phyloP scores from a whole-genome alignment of 2,888 invertebrate species.

The Cephus nigrinus region DNA sequence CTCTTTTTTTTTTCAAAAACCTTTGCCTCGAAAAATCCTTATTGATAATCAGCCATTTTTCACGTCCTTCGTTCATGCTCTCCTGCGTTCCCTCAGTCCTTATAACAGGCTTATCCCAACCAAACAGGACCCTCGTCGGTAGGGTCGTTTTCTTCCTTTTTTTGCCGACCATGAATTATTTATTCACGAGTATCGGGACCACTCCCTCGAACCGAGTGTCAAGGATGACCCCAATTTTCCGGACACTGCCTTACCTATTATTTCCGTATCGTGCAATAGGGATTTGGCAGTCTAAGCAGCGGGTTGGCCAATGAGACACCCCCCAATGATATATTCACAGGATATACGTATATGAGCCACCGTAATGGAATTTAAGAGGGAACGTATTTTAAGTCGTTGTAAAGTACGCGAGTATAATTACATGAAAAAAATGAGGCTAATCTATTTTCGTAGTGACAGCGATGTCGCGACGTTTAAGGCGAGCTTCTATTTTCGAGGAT shows the following conservation, averaged over 20 bases:
- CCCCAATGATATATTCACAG: neutral
- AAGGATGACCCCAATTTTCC: slow-evolving; percentile 38
- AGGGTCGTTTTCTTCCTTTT: slow-evolving; percentile 10
- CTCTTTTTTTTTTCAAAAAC: slow-evolving; percentile 9
- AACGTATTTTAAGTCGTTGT: neutral
- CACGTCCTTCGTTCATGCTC: slow-evolving; percentile 47
- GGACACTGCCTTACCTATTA: slow-evolving; percentile 3
- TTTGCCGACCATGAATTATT: slow-evolving; percentile 47
- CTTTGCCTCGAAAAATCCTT: slow-evolving; percentile 42
- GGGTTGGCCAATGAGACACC: too few species aligned
- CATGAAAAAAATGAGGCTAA: neutral
- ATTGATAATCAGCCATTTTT: slow-evolving; percentile 48
- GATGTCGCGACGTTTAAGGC: neutral
- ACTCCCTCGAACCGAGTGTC: neutral
- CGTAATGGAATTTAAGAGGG: neutral
- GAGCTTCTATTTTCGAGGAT: neutral
- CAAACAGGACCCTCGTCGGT: slow-evolving; percentile 36
- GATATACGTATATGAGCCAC: neutral
- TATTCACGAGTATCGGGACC: slow-evolving; percentile 32
- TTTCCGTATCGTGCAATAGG: neutral
- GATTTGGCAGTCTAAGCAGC: neutral
- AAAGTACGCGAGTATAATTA: neutral
- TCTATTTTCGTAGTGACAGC: neutral
- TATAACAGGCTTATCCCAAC: slow-evolving; percentile 43
- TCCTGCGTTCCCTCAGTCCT: slow-evolving; percentile 50